A percentile compares a stretch with the other conserved stretches of the same genome.
phyloP scores from a whole-genome alignment of 1,140 invertebrate species.

The Aphelinus certus region DNA sequence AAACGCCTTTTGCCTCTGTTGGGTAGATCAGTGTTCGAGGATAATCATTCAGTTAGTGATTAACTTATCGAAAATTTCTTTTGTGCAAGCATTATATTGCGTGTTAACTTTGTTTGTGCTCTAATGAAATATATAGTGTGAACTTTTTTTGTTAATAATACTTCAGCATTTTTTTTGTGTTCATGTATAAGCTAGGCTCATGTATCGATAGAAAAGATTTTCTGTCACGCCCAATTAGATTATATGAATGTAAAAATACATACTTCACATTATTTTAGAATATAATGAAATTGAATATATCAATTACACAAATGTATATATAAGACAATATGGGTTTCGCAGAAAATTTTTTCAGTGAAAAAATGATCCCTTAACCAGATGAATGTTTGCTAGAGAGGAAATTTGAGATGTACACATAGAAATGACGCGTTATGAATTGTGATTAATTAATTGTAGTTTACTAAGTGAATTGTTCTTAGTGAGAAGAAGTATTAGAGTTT shows the following conservation, averaged over 20 bases:
- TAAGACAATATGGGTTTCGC: too few relatives aligned
- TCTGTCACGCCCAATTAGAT: too few relatives aligned
- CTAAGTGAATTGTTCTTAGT: constrained; percentile 27
- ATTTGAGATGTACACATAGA: neutral
- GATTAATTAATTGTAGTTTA: constrained; percentile 20
- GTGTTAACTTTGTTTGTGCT: constrained; percentile 24
- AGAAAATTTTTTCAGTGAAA: too few relatives aligned
- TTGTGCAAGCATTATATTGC: constrained; percentile 34
- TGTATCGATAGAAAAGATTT: too few relatives aligned
- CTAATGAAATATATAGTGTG: constrained; percentile 8
- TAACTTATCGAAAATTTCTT: neutral
- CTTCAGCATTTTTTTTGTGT: too few relatives aligned
- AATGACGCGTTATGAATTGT: neutral
- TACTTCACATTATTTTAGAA: too few relatives aligned
- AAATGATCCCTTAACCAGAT: too few relatives aligned
- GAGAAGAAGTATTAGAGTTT: constrained; percentile 5
- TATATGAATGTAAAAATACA: too few relatives aligned
- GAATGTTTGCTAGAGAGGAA: too few relatives aligned
- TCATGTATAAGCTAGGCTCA: too few relatives aligned
- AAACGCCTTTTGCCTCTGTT: constrained; percentile 61
- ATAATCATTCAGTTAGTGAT: constrained; percentile 11
- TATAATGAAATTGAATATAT: too few relatives aligned
- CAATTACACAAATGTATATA: too few relatives aligned
- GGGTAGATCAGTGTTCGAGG: constrained; percentile 16
- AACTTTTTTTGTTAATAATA: neutral